These are phyloP conservation scores for Sinhomidia bicolor DNA, from an alignment of 2,888 invertebrate genomes.

Conservation along the genomic window DNA sequence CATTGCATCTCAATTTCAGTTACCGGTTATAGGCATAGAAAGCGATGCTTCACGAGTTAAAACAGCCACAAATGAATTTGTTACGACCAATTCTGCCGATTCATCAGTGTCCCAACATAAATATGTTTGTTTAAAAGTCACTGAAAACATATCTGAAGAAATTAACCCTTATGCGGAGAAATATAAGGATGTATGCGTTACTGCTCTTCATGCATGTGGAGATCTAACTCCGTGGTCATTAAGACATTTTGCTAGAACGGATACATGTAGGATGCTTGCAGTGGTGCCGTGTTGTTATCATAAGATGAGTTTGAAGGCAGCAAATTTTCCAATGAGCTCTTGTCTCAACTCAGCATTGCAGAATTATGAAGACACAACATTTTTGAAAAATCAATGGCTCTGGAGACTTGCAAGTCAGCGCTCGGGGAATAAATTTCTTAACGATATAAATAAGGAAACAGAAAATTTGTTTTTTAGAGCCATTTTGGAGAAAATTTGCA, in stretches of 20 bases:
- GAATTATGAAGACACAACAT: conserved; percentile 14
- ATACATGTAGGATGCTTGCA: conserved; percentile 84
- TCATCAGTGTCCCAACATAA: conserved; percentile 20
- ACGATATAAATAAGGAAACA: conserved; percentile 83
- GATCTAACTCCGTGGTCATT: conserved; percentile 87
- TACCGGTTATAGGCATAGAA: conserved; percentile 72
- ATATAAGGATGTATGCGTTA: conserved; percentile 82
- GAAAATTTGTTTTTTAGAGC: conserved; percentile 83
- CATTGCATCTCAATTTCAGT: conserved; percentile 55
- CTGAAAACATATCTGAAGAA: conserved; percentile 62
- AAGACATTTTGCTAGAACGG: conserved; percentile 85
- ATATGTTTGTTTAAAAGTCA: conserved; percentile 56
- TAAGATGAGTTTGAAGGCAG: conserved; percentile 83
- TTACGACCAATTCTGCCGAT: background rate
- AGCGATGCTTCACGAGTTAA: conserved; percentile 52
- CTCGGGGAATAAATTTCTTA: conserved; percentile 81
- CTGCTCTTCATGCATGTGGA: conserved; percentile 90
- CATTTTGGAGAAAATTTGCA: conserved; percentile 85
- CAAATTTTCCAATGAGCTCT: conserved; percentile 86
- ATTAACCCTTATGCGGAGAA: conserved; percentile 7
- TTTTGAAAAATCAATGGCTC: conserved; percentile 67
- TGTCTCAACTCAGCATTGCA: conserved; percentile 81
- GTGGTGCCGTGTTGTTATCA: conserved; percentile 92
- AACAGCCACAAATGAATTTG: background rate
- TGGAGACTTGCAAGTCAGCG: conserved; percentile 74